phyloP scores from a whole-genome alignment of 2,797 vertebrate genomes.

The Chromobotia macracanthus region DNA sequence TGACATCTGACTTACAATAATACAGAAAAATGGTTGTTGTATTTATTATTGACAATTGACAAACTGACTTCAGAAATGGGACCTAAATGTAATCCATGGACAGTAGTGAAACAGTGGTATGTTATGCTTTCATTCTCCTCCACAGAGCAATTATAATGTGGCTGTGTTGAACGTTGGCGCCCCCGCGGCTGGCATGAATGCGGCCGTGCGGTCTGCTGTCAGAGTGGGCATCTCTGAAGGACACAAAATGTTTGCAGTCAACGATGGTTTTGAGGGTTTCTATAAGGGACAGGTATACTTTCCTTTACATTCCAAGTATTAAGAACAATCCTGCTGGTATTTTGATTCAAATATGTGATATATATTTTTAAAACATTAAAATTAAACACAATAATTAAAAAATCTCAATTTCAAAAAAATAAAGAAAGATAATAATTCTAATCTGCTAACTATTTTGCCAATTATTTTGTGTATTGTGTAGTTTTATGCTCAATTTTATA shows the following conservation, averaged over 20 bases:
- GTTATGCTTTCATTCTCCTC: neutral
- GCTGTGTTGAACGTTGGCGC: slow-evolving; percentile 94
- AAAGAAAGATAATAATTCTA: too few relatives aligned
- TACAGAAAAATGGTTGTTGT: neutral
- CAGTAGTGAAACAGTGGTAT: too few relatives aligned
- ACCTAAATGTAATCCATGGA: slow-evolving; percentile 2
- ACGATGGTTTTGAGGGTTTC: slow-evolving; percentile 95
- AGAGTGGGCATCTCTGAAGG: slow-evolving; percentile 93
- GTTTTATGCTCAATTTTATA: slow-evolving; percentile 60
- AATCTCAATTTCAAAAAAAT: slow-evolving; percentile 53
- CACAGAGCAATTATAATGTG: slow-evolving; percentile 84
- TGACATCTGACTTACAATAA: slow-evolving; percentile 5
- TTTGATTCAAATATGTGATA: neutral
- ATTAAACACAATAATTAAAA: too few relatives aligned
- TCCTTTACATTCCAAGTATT: neutral
- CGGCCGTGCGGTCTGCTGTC: slow-evolving; percentile 91
- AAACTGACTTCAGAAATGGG: neutral
- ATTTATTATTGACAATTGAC: slow-evolving; percentile 11
- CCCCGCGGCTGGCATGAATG: slow-evolving; percentile 95
- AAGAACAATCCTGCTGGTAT: neutral
- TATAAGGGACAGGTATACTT: slow-evolving; percentile 86
- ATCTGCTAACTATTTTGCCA: too few relatives aligned
- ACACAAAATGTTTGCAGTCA: slow-evolving; percentile 94
- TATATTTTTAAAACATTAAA: slow-evolving; percentile 66
- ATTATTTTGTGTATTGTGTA: slow-evolving; percentile 81